These are phyloP conservation scores for Folsomia candida DNA, from an alignment of 2,888 invertebrate species.

Conservation along the genomic window DNA sequence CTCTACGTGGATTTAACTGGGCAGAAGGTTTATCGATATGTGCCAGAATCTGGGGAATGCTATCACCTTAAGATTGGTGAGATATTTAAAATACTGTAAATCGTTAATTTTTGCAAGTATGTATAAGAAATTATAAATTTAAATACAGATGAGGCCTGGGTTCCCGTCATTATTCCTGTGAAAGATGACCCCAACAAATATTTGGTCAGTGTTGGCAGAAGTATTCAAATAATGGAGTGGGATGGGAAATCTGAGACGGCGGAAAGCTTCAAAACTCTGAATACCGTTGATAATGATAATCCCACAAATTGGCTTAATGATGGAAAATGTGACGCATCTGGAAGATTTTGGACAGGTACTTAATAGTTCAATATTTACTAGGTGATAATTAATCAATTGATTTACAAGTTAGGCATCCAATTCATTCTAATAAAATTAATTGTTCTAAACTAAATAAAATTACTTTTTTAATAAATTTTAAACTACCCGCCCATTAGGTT, in stretches of 20 bases:
- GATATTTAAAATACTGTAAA: no score
- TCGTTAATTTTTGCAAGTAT: no score
- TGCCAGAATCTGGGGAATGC: slow-evolving; percentile 22
- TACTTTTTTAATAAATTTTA: no score
- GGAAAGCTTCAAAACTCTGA: slow-evolving; percentile 57
- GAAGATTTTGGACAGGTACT: slow-evolving; percentile 69
- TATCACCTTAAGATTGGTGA: no score
- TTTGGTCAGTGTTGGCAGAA: slow-evolving; percentile 63
- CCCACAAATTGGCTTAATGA: slow-evolving; percentile 72
- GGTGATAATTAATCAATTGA: no score
- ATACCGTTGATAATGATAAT: slow-evolving; percentile 60
- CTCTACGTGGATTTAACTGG: slow-evolving; percentile 28
- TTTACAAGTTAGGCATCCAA: no score
- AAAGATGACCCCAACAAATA: slow-evolving; percentile 63
- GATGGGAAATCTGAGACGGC: slow-evolving; percentile 57
- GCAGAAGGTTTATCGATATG: slow-evolving; percentile 22
- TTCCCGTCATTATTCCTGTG: no score
- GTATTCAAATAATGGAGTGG: slow-evolving; percentile 65
- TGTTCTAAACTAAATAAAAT: no score
- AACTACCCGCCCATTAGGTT: slow-evolving; percentile 14
- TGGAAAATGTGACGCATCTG: slow-evolving; percentile 71
- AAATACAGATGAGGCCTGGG: no score
- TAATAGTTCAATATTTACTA: slow-evolving; percentile 38
- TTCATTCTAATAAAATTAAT: no score
- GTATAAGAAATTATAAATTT: no score